phyloP scores from a whole-genome alignment of 2,113 vertebrate species.

The Cervus canadensis region DNA sequence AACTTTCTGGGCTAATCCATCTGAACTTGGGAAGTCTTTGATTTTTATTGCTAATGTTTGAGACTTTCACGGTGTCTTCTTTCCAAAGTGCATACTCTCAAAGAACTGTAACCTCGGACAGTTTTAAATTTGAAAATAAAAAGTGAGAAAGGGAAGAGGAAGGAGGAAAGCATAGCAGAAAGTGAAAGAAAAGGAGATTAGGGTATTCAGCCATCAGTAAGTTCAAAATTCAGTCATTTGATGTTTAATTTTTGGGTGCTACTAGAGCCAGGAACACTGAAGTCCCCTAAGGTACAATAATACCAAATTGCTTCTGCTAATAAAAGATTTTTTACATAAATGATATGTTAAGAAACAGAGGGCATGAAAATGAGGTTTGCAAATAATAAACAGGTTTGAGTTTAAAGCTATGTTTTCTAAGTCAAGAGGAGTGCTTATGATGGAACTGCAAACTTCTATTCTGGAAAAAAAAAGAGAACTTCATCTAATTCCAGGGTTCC shows the following conservation, averaged over 20 bases:
- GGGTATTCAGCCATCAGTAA: not conserved
- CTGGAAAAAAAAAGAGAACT: not conserved
- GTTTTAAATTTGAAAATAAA: slow-evolving; percentile 23
- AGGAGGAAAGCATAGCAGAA: not conserved
- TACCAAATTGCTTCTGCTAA: not conserved
- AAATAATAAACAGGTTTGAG: not conserved
- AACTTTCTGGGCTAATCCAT: not conserved
- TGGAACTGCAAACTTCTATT: not conserved
- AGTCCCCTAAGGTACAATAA: not conserved
- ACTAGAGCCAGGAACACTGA: not conserved
- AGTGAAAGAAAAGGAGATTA: not conserved
- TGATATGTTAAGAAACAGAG: not conserved
- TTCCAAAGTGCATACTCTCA: not conserved
- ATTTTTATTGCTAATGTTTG: not conserved
- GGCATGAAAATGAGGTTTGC: not conserved
- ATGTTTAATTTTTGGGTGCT: not conserved
- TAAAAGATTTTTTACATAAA: not conserved
- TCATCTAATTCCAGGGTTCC: not conserved
- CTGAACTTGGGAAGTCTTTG: not conserved
- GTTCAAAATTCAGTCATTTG: not conserved
- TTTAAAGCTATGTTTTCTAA: not conserved
- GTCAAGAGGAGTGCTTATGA: not conserved
- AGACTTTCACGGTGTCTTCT: not conserved
- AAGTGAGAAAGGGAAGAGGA: not conserved
- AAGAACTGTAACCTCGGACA: not conserved